phyloP scores from a whole-genome alignment of 2,113 vertebrate genomes.

The Prinia subflava region DNA sequence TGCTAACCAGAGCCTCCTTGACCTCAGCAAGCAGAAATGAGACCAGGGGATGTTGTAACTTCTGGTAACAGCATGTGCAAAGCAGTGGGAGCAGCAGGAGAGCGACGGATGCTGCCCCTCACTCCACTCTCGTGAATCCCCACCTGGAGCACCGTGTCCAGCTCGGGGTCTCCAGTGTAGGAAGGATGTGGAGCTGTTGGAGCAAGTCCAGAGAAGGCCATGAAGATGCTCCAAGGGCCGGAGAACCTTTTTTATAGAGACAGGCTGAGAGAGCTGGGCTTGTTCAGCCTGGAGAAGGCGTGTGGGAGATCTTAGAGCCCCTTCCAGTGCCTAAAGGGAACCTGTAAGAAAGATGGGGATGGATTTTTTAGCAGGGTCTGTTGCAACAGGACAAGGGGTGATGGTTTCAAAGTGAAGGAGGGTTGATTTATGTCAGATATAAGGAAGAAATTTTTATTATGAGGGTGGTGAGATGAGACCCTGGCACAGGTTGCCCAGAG shows the following conservation, averaged over 20 bases:
- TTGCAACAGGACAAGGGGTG: background rate
- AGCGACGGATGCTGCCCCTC: background rate
- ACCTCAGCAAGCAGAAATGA: background rate
- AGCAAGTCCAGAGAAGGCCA: background rate
- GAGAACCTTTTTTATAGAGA: background rate
- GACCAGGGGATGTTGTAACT: background rate
- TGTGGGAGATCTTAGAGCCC: background rate
- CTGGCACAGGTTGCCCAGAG: background rate
- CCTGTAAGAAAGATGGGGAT: background rate
- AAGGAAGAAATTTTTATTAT: background rate
- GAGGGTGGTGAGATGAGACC: background rate
- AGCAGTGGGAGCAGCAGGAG: background rate
- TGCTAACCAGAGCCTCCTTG: background rate
- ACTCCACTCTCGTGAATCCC: background rate
- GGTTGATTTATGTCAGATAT: background rate
- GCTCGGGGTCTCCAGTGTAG: rapidly evolving
- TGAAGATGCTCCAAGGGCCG: background rate
- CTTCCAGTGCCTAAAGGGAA: background rate
- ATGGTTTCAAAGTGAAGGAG: background rate
- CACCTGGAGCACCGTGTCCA: background rate
- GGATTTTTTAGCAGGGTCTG: background rate
- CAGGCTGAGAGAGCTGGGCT: background rate
- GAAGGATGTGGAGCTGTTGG: background rate
- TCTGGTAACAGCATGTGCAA: background rate
- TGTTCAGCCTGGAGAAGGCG: background rate